phyloP scores from a whole-genome alignment of 2,113 vertebrate species.

The Salvelinus sp. region DNA sequence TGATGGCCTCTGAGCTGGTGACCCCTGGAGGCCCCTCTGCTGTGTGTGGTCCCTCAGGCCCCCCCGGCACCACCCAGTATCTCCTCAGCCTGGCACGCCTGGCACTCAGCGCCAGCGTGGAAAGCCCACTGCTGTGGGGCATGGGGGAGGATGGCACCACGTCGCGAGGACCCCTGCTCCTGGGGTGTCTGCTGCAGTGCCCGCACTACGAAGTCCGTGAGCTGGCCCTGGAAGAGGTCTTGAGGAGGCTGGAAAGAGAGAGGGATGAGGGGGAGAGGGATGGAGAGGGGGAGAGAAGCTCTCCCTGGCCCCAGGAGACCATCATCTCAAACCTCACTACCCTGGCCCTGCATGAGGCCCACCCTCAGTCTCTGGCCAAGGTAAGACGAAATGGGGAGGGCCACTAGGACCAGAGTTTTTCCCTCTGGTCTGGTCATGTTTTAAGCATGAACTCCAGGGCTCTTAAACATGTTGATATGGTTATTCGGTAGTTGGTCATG shows the following conservation, averaged over 20 bases:
- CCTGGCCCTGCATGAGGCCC: conserved; percentile 80
- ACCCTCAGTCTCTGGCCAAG: conserved; percentile 86
- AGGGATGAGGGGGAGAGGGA: conserved; percentile 4
- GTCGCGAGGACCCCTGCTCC: conserved; percentile 28
- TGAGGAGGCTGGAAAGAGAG: conserved; percentile 65
- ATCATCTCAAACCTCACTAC: conserved; percentile 72
- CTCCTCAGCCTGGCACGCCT: conserved; percentile 85
- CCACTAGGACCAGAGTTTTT: neutral
- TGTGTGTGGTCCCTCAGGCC: conserved; percentile 61
- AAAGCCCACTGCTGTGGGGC: conserved; percentile 51
- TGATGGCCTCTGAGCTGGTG: conserved; percentile 80
- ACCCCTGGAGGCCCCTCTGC: conserved; percentile 45
- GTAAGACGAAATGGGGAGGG: conserved; percentile 63
- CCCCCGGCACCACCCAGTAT: conserved; percentile 83
- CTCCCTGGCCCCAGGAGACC: conserved; percentile 57
- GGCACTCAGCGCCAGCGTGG: conserved; percentile 58
- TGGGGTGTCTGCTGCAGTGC: conserved; percentile 72
- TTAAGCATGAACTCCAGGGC: no score
- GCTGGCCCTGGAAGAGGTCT: conserved; percentile 73
- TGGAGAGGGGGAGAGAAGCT: neutral
- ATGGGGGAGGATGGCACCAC: neutral
- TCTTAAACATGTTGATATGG: no score
- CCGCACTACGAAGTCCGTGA: conserved; percentile 84
- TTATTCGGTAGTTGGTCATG: no score
- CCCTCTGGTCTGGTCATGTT: no score